Evolutionary conservation across 2,113 vertebrate species (phyloP), one percentile per base, ranked within the genome.

Genomic region (Condylura cristata): DNA sequence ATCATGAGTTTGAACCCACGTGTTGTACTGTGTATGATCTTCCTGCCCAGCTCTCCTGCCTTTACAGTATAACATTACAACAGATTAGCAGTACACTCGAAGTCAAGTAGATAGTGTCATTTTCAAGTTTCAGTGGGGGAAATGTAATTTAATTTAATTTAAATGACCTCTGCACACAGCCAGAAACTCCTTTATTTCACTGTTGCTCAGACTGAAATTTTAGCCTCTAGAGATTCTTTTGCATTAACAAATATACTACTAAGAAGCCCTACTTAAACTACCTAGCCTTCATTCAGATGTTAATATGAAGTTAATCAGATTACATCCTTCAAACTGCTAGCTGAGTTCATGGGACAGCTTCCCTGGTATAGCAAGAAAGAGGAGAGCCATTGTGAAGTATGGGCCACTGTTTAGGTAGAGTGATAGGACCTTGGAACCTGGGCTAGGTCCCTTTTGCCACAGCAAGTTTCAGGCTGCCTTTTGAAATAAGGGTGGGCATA

Each of bases 281-380:
- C 41, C 37, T 37, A 60, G 81, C 24, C 48, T 71, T 44, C 51
- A 26, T 94, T 95, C 60, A n/a, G 3, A 5, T 39, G 28, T 72
- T 81, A 75, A 88, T 46, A 22, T 75, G 79, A 75, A 86, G 48
- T 94, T 82, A 92, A 79, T 90, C 56, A 94, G 72, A 85, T 66
- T 80, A 53, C 41, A 44, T 68, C 9, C 32, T 84, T 92, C 46
- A n/a, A 53, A 74, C 68, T 76, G 44, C 39, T 74, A 37, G 16
- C 37, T 56, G 91, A 80, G 37, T 41, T 66, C 32, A 30, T 34
- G 39, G 60, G 75, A 65, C 78, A 56, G 18, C 86, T 93, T 91
- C 91, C 32, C 80, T 72, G 16, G 24, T 16, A 32, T 1, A 53
- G 68, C 22, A 53, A 18, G 41, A 51, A 13, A 74, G 10, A 58